These are phyloP conservation scores for Herminia tarsipennalis DNA, from an alignment of 2,888 invertebrate species.

Conservation along the genomic window DNA sequence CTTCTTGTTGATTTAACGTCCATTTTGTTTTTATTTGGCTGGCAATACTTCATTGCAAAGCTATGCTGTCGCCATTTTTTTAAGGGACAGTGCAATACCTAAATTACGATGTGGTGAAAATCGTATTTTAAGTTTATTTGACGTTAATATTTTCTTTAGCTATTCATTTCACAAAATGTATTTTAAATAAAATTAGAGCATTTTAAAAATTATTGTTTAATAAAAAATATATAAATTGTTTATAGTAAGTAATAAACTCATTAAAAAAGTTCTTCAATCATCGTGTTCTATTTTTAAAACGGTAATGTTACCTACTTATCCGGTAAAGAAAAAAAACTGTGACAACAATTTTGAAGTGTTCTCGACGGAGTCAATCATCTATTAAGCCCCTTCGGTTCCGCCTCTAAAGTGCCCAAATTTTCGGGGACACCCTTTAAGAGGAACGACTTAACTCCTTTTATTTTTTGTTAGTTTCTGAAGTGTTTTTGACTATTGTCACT, in stretches of 20 bases:
- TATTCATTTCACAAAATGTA: too few species aligned
- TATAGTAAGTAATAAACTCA: too few species aligned
- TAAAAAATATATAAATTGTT: too few species aligned
- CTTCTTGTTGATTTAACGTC: slow-evolving; percentile 25
- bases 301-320: not conserved
- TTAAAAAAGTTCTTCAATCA: too few species aligned
- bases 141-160: too few species aligned
- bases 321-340: not conserved
- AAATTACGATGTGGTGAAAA: too few species aligned
- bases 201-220: too few species aligned
- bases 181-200: too few species aligned
- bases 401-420: slow-evolving; percentile 47
- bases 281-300: too few species aligned
- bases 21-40: slow-evolving; percentile 15
- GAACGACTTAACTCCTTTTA: slow-evolving; percentile 26
- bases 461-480: slow-evolving; percentile 28
- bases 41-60: slow-evolving; percentile 2
- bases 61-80: slow-evolving; percentile 6
- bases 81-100: not conserved
- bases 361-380: slow-evolving; percentile 21
- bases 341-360: slow-evolving; percentile 7
- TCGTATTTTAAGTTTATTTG: too few species aligned
- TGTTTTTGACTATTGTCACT: slow-evolving; percentile 17
- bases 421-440: slow-evolving; percentile 29
- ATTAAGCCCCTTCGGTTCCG: slow-evolving; percentile 12